phyloP scores from a whole-genome alignment of 1,140 invertebrate species.

The Teleopsis dalmanni region DNA sequence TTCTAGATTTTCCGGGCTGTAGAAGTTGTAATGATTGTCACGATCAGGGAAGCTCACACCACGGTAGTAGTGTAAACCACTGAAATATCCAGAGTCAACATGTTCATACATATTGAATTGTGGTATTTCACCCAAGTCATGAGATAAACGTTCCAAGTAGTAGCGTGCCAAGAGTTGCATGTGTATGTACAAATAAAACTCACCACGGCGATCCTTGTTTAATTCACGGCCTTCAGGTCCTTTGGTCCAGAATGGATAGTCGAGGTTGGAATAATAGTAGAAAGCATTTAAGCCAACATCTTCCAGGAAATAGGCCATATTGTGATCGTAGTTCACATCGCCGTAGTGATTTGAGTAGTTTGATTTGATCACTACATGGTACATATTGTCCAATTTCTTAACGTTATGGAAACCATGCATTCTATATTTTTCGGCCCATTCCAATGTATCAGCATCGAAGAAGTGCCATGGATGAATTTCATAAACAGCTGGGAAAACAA shows the following conservation, averaged over 20 bases:
- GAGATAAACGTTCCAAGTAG: constrained; percentile 57
- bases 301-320: constrained; percentile 58
- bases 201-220: constrained; percentile 51
- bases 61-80: constrained; percentile 53
- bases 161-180: constrained; percentile 58
- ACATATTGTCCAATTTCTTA: constrained; percentile 44
- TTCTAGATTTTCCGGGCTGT: constrained; percentile 47
- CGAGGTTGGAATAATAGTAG: constrained; percentile 52
- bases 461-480: constrained; percentile 58
- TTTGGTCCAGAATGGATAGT: constrained; percentile 49
- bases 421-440: constrained; percentile 50
- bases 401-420: constrained; percentile 50
- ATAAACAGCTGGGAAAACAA: constrained; percentile 55
- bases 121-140: constrained; percentile 55
- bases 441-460: constrained; percentile 51
- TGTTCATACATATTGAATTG: constrained; percentile 50
- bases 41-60: constrained; percentile 57
- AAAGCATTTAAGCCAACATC: constrained; percentile 61
- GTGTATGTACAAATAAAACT: constrained; percentile 54
- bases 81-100: constrained; percentile 52
- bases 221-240: constrained; percentile 45
- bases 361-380: constrained; percentile 47
- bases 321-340: constrained; percentile 45
- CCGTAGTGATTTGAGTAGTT: constrained; percentile 53
- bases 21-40: constrained; percentile 49